Base-by-base conservation (phyloP, 1,140 invertebrate genomes). In the Conopomorpha cramerella region DNA sequence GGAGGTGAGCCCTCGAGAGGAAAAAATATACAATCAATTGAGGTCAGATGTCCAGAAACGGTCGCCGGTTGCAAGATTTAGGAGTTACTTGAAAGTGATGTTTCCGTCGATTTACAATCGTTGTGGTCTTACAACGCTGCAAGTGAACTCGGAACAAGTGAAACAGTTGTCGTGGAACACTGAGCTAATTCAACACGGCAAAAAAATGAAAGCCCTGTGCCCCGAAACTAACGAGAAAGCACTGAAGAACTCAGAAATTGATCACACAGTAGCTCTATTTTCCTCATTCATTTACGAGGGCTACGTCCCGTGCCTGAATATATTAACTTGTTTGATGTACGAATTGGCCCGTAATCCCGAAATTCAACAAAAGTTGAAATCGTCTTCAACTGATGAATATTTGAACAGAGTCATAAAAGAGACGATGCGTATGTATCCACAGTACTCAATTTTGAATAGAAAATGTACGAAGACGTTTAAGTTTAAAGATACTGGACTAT, bases 381-480 rank as follows among this genome's bases (percentile, higher is more conserved):
- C n/a, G n/a, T n/a, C 45, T 41, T 36, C 39, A 46, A 12, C n/a
- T 11, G 44, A 48, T 14, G 45, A 62, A 35, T 61, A 62, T 39
- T 52, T 76, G 37, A 51, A 63, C 28, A 41, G 43, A 4, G 53
- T 51, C 14, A 57, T 76, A 10, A 71, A 63, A 44, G 84, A 86
- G 55, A 81, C 80, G 1, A 52, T 86, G 28, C 72, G 84, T 38
- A 53, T 82, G n/a, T 81, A 85, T 58, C 83, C 84, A 3, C 70
- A 82, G 7, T 64, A 83, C 7, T 78, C 77, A 3, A 76, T 84
- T 11, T 55, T 85, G 15, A 79, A 81, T 38, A 67, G 82, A 32
- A 56, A 72, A 45, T 81, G 79, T 45, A 68, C 66, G 2, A 73
- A 72, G 31, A 64, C 63, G 8, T 85, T 82, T 45, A 71, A 72